Conservation (phyloP, 2,888 invertebrate genomes). For the Stictocephala bisonia region DNA sequence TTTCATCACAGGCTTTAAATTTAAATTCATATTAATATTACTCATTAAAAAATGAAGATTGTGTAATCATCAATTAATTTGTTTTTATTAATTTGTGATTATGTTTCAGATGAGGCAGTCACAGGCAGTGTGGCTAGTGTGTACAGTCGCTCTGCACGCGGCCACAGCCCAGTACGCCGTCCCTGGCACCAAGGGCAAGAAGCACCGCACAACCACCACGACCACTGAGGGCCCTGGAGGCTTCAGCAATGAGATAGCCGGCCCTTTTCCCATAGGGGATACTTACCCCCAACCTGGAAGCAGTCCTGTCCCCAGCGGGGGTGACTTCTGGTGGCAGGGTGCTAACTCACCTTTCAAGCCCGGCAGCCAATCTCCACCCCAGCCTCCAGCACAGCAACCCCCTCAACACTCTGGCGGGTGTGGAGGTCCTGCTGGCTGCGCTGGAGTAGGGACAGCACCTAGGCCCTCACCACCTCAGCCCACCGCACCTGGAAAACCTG, state of each 20-base stretch:
- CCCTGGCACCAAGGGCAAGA: conserved; percentile 47
- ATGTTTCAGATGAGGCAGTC: too few species aligned
- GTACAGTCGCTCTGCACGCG: neutral
- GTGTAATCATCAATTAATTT: too few species aligned
- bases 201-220: conserved; percentile 53
- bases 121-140: neutral
- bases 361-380: conserved; percentile 58
- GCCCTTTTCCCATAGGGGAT: conserved; percentile 18
- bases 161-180: conserved; percentile 51
- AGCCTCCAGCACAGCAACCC: conserved; percentile 27
- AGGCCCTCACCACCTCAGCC: conserved; percentile 7
- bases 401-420: neutral
- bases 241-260: conserved; percentile 25
- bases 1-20: too few species aligned
- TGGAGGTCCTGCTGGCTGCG: conserved; percentile 33
- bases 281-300: neutral
- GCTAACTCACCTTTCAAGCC: conserved; percentile 71
- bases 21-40: too few species aligned
- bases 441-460: conserved; percentile 23
- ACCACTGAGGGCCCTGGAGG: conserved; percentile 56
- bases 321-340: conserved; percentile 72
- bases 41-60: too few species aligned
- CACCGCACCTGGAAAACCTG: conserved; percentile 38
- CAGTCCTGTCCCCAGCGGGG: neutral
- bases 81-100: too few species aligned